Conservation (phyloP, 2,797 vertebrate genomes). For the Petrocephalus schoutedeni region DNA sequence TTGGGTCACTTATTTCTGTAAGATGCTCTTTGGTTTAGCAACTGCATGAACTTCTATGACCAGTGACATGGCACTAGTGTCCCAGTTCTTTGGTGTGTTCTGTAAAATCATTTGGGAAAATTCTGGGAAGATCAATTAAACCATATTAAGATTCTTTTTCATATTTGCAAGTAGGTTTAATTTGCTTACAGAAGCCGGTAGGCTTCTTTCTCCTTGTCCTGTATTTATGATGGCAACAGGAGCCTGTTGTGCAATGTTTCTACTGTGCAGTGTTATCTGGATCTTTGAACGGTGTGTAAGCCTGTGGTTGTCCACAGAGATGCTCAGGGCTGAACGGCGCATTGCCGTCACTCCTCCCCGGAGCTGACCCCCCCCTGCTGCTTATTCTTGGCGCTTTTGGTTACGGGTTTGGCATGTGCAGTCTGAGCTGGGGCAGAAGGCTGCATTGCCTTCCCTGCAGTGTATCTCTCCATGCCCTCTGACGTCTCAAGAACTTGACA, state of each 20-base stretch:
- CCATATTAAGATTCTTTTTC: background rate
- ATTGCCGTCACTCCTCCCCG: background rate
- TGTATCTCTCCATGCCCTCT: background rate
- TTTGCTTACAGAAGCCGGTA: background rate
- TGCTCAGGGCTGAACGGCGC: background rate
- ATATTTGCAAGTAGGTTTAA: background rate
- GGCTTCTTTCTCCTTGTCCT: background rate
- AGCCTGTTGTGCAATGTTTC: background rate
- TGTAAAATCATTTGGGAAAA: background rate
- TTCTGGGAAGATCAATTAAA: background rate
- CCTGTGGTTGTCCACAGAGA: background rate
- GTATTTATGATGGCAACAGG: background rate
- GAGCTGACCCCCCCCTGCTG: background rate
- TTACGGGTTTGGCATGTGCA: background rate
- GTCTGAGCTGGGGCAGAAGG: background rate
- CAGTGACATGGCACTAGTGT: no score
- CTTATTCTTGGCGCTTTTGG: background rate
- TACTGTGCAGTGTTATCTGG: background rate
- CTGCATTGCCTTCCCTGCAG: background rate
- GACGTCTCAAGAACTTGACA: constrained; percentile 36
- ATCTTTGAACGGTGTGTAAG: background rate
- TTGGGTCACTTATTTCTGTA: background rate
- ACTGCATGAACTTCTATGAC: background rate
- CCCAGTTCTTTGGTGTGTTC: background rate
- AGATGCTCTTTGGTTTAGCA: background rate